Evolutionary conservation across 2,888 invertebrate genomes (phyloP).

Genomic region (Parthenolecanium corni): DNA sequence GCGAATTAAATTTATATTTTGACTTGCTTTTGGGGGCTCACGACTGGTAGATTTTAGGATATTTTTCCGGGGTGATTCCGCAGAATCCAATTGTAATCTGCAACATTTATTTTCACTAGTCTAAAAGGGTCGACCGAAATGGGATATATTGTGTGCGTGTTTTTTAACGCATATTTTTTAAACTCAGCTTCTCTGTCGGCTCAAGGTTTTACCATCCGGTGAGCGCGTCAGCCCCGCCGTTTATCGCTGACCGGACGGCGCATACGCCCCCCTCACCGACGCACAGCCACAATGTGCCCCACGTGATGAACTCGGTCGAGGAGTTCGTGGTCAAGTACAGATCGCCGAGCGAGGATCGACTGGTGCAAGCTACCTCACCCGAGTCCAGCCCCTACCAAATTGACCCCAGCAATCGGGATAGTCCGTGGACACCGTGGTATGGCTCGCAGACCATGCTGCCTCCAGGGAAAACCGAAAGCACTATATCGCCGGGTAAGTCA

Average conservation of each 20-base stretch:
- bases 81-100: too few species aligned
- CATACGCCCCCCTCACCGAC: conserved; percentile 30
- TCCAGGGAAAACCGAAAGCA: conserved; percentile 14
- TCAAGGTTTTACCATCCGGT: conserved; percentile 45
- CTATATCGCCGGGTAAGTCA: background rate
- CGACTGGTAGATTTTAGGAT: too few species aligned
- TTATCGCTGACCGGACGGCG: conserved; percentile 36
- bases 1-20: too few species aligned
- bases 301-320: conserved; percentile 31
- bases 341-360: conserved; percentile 56
- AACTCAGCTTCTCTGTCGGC: too few species aligned
- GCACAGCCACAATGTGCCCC: conserved; percentile 21
- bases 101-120: too few species aligned
- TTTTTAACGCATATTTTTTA: background rate
- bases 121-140: too few species aligned
- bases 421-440: conserved; percentile 54
- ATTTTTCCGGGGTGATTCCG: too few species aligned
- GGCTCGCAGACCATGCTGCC: conserved; percentile 13
- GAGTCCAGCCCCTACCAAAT: conserved; percentile 31
- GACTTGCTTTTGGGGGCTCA: too few species aligned
- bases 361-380: conserved; percentile 38
- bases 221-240: conserved; percentile 64
- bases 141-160: too few species aligned
- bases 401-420: conserved; percentile 35
- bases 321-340: conserved; percentile 43